A percentile compares a stretch with the other conserved stretches of the same genome.
phyloP scores from a whole-genome alignment of 2,797 vertebrate genomes.

The Apogon talboti region DNA sequence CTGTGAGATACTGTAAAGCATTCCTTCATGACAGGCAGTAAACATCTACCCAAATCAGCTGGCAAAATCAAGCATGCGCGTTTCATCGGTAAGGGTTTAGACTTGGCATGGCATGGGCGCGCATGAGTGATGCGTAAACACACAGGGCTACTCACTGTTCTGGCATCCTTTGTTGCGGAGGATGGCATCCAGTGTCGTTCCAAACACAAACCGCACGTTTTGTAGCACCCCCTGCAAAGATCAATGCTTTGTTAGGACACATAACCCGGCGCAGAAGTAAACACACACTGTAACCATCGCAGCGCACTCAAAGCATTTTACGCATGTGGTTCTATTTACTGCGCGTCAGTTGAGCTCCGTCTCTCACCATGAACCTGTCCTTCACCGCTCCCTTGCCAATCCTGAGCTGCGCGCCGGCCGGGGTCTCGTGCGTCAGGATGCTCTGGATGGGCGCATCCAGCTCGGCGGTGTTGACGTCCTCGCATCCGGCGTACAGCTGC shows the following conservation, averaged over 20 bases:
- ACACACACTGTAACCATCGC: no score
- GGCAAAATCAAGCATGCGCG: conserved; percentile 9
- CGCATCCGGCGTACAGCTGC: conserved; percentile 94
- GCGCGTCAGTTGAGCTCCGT: no score
- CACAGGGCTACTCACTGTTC: conserved; percentile 83
- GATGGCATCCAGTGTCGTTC: conserved; percentile 91
- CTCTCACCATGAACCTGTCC: conserved; percentile 92
- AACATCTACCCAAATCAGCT: conserved; percentile 28
- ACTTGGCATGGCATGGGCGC: conserved; percentile 21
- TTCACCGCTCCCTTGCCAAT: conserved; percentile 92
- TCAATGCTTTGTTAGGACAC: no score
- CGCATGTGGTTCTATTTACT: no score
- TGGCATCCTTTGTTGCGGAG: conserved; percentile 96
- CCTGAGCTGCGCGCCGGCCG: conserved; percentile 86
- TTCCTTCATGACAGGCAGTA: conserved; percentile 38
- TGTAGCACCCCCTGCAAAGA: conserved; percentile 92
- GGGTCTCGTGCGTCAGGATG: conserved; percentile 89
- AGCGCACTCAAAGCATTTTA: no score
- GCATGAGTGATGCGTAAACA: conserved; percentile 30
- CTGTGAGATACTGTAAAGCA: conserved; percentile 39
- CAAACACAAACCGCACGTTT: conserved; percentile 96
- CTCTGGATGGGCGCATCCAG: conserved; percentile 92
- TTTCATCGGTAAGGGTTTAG: conserved; percentile 33
- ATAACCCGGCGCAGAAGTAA: background rate
- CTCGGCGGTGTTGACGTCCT: conserved; percentile 91